A percentile compares a stretch with the other conserved stretches of the same genome.
Evolutionary conservation across 2,888 invertebrate species (phyloP).

Genomic region (Tupiocoris notatus): DNA sequence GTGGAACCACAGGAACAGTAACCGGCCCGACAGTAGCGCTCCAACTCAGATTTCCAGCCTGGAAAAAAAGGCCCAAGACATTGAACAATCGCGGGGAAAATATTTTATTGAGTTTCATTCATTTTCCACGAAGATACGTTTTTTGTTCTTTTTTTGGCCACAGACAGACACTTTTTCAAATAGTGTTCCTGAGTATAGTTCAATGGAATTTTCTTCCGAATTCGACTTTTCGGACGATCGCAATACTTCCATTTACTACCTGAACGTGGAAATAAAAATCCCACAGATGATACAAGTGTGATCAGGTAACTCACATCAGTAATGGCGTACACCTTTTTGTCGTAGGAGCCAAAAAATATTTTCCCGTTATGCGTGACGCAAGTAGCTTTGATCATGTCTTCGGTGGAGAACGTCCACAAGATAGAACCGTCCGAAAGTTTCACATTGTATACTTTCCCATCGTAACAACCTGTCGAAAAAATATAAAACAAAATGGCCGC

Average conservation of each 20-base stretch:
- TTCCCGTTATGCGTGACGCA: slow-evolving; percentile 55
- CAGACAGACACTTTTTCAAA: too few relatives aligned
- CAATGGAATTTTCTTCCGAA: too few relatives aligned
- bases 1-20: slow-evolving; percentile 12
- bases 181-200: too few relatives aligned
- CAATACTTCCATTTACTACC: too few relatives aligned
- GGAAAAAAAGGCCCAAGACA: not conserved
- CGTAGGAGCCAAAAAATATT: slow-evolving; percentile 71
- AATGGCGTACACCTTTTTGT: slow-evolving; percentile 62
- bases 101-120: too few relatives aligned
- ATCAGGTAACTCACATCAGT: slow-evolving; percentile 35
- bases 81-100: too few relatives aligned
- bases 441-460: slow-evolving; percentile 70
- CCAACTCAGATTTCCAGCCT: slow-evolving; percentile 17
- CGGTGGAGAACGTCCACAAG: slow-evolving; percentile 64
- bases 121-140: too few relatives aligned
- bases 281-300: too few relatives aligned
- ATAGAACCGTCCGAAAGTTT: slow-evolving; percentile 56
- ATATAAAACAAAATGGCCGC: too few relatives aligned
- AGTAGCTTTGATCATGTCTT: slow-evolving; percentile 66
- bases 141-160: too few relatives aligned
- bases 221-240: too few relatives aligned
- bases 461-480: slow-evolving; percentile 69
- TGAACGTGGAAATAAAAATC: too few relatives aligned
- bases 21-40: not conserved